phyloP scores from a whole-genome alignment of 2,888 invertebrate genomes.

The Blera fallax region DNA sequence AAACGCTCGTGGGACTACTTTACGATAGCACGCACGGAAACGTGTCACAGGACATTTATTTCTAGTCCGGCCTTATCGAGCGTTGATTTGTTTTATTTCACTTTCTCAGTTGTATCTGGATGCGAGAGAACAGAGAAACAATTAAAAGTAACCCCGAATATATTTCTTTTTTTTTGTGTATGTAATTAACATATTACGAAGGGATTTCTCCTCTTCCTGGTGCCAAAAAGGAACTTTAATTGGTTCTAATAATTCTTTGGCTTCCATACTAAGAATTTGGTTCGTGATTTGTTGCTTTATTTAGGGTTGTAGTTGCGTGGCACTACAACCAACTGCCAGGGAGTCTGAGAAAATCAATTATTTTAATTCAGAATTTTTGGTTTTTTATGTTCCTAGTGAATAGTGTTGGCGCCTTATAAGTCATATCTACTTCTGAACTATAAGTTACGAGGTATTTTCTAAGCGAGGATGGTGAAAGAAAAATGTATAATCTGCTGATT shows the following conservation, averaged over 20 bases:
- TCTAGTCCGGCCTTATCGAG: neutral
- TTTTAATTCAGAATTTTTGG: slow-evolving; percentile 1
- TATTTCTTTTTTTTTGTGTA: slow-evolving; percentile 7
- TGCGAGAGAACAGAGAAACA: neutral
- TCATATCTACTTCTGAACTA: neutral
- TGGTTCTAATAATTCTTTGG: slow-evolving; percentile 1
- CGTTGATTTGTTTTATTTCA: slow-evolving; percentile 29
- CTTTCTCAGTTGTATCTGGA: slow-evolving; percentile 9
- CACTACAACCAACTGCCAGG: no score
- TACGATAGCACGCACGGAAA: slow-evolving; percentile 11
- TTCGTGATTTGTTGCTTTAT: slow-evolving; percentile 40
- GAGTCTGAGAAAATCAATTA: slow-evolving; percentile 18
- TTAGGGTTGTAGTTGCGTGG: neutral
- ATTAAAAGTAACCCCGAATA: slow-evolving; percentile 45
- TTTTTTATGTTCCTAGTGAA: neutral
- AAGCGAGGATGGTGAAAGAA: neutral
- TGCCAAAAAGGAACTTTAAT: slow-evolving; percentile 15
- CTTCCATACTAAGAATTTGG: neutral
- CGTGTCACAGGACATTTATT: slow-evolving; percentile 5
- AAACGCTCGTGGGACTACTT: neutral
- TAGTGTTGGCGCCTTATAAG: neutral
- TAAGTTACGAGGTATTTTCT: neutral
- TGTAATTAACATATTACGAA: slow-evolving; percentile 44
- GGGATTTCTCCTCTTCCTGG: slow-evolving; percentile 3
- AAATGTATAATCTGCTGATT: neutral